Conservation (phyloP, 2,797 vertebrate species). For the Meriones psammophilus region DNA sequence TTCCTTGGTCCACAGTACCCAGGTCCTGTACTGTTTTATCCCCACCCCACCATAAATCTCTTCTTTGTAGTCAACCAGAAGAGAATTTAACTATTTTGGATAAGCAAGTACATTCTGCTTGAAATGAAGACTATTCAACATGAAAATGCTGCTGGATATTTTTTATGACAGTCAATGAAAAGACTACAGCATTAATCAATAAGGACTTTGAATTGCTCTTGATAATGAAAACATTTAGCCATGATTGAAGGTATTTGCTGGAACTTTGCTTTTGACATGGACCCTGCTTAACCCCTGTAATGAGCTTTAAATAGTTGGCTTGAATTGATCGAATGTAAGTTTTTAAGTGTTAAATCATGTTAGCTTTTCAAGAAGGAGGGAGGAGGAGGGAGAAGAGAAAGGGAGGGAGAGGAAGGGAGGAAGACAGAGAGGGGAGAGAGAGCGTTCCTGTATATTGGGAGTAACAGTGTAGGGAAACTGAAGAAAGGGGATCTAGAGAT, state of each 20-base stretch:
- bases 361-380: not conserved
- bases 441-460: not conserved
- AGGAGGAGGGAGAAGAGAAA: not conserved
- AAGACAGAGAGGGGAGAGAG: no score
- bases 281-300: not conserved
- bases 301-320: conserved; percentile 4
- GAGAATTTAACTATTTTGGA: conserved; percentile 26
- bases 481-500: not conserved
- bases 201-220: not conserved
- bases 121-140: not conserved
- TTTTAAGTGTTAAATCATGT: conserved; percentile 24
- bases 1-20: no score
- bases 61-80: conserved; percentile 4
- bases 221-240: conserved; percentile 22
- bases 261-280: not conserved
- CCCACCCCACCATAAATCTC: not conserved
- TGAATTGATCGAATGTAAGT: conserved; percentile 29
- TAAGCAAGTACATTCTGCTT: not conserved
- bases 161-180: conserved; percentile 50
- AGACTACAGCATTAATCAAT: not conserved
- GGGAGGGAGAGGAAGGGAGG: not conserved
- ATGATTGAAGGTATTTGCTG: conserved; percentile 14
- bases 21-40: not conserved
- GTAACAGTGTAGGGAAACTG: no score
- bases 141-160: not conserved